These are phyloP conservation scores for Eremobia ochroleuca DNA, from an alignment of 2,888 invertebrate species.

Conservation along the genomic window DNA sequence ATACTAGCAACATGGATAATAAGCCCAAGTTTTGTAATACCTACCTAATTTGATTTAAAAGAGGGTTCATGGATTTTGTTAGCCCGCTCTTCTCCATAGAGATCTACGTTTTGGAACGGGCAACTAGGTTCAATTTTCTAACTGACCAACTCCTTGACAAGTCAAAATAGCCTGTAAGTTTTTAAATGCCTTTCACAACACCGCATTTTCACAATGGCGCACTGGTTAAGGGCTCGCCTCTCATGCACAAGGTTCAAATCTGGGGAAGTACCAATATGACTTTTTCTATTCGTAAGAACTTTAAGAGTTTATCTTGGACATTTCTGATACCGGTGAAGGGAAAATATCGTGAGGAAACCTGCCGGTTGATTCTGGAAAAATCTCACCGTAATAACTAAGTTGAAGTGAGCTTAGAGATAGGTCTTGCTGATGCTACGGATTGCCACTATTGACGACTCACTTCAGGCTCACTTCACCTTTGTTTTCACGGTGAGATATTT, in stretches of 20 bases:
- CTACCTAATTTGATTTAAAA: neutral
- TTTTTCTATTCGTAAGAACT: neutral
- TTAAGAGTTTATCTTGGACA: neutral
- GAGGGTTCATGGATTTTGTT: neutral
- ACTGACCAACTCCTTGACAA: too few species aligned
- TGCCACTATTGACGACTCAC: too few species aligned
- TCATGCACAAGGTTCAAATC: neutral
- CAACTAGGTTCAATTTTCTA: too few species aligned
- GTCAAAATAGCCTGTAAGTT: too few species aligned
- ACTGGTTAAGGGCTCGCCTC: neutral
- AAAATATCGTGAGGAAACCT: neutral
- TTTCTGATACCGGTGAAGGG: neutral
- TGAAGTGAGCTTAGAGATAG: too few species aligned
- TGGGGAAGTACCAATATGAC: neutral
- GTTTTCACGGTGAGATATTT: too few species aligned
- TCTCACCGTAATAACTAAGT: too few species aligned
- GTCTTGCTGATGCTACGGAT: too few species aligned
- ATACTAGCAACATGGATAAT: neutral
- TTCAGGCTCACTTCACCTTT: too few species aligned
- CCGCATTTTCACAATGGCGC: neutral
- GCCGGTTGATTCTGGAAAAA: too few species aligned
- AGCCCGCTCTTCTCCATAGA: too few species aligned
- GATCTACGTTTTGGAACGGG: too few species aligned
- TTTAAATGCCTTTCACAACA: neutral
- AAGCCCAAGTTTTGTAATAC: neutral